phyloP scores from a whole-genome alignment of 1,140 invertebrate species.

The Drosophila ogumai region DNA sequence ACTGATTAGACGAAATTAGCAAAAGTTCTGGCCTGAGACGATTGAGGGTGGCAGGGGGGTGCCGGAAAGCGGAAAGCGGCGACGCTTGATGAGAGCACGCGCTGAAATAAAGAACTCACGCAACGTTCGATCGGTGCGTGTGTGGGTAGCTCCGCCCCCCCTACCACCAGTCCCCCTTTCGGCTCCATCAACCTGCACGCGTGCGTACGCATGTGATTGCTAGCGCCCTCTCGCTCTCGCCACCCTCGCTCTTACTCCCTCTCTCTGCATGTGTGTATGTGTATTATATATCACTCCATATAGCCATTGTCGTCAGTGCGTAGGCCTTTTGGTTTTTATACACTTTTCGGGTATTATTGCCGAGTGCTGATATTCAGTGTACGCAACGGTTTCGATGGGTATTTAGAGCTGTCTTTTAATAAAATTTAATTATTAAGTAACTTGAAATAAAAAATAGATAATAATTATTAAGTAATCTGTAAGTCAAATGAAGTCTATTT shows the following conservation, averaged over 20 bases:
- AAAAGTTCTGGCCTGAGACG: constrained; percentile 74
- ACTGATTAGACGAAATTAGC: constrained; percentile 83
- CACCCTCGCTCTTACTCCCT: not conserved
- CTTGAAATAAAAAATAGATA: too few relatives aligned
- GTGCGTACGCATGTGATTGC: constrained; percentile 62
- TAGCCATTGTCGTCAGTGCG: constrained; percentile 55
- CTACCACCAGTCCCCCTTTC: not conserved
- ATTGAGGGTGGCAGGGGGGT: constrained; percentile 33
- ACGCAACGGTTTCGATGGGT: not conserved
- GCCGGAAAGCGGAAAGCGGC: not conserved
- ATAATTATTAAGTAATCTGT: too few relatives aligned
- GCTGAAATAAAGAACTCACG: constrained; percentile 75
- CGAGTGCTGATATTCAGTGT: constrained; percentile 20
- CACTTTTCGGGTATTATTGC: constrained; percentile 35
- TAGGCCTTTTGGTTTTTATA: constrained; percentile 47
- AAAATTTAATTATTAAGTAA: not conserved
- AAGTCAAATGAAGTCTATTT: too few relatives aligned
- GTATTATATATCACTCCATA: constrained; percentile 26
- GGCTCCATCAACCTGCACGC: constrained; percentile 22
- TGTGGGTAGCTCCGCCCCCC: constrained; percentile 33
- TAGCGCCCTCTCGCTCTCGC: not conserved
- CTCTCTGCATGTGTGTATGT: not conserved
- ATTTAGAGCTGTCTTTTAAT: not conserved
- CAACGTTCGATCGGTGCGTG: constrained; percentile 61
- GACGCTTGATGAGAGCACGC: constrained; percentile 66